These are phyloP conservation scores for Anneissia japonica DNA, from an alignment of 35 echinoderm and acorn worm species.

Conservation along the genomic window DNA sequence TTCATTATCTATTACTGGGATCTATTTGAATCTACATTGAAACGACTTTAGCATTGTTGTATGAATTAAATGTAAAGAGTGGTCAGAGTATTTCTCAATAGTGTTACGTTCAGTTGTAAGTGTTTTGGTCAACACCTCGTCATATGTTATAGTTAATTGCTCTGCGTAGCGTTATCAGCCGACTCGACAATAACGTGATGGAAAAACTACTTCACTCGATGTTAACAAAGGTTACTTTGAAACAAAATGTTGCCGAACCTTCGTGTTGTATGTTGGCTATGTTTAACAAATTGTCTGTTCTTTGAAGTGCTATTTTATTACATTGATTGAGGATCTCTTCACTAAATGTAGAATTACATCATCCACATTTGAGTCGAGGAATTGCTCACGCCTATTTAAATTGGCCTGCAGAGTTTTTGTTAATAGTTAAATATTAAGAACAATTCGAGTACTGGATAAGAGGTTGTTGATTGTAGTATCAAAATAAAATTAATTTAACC, in stretches of 20 bases:
- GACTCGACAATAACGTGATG: not conserved
- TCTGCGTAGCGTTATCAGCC: not conserved
- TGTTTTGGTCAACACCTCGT: not conserved
- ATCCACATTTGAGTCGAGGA: too few relatives aligned
- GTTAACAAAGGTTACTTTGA: not conserved
- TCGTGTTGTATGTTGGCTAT: not conserved
- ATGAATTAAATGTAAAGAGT: not conserved
- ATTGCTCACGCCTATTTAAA: too few relatives aligned
- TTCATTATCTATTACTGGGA: not conserved
- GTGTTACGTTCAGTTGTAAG: not conserved
- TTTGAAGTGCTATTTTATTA: not conserved
- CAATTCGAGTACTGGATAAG: too few relatives aligned
- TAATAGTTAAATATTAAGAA: too few relatives aligned
- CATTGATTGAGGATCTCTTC: not conserved
- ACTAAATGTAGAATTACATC: too few relatives aligned
- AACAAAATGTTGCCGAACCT: not conserved
- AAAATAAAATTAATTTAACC: too few relatives aligned
- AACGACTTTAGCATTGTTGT: not conserved
- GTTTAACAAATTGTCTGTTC: not conserved
- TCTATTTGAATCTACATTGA: not conserved
- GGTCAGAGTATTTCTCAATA: not conserved
- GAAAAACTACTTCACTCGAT: not conserved
- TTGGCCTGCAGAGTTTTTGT: too few relatives aligned
- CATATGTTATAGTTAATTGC: not conserved
- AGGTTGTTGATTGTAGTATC: too few relatives aligned